phyloP scores from a whole-genome alignment of 2,113 vertebrate genomes.

The Sander vitreus region DNA sequence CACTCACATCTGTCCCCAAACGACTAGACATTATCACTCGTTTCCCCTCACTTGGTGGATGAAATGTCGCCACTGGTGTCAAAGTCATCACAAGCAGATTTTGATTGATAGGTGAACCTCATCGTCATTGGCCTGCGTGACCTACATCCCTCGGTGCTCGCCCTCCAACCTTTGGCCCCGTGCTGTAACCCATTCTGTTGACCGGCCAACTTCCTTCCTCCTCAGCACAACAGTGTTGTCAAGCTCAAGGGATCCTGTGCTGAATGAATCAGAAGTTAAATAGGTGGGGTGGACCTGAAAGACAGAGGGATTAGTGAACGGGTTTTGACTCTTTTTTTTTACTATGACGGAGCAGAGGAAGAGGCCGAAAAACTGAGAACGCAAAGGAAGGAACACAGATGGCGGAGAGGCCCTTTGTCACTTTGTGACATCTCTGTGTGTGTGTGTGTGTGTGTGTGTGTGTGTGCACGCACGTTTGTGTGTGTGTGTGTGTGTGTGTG shows the following conservation, averaged over 20 bases:
- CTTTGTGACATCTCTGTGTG: slow-evolving; percentile 42
- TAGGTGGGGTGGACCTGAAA: slow-evolving; percentile 6
- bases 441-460: slow-evolving; percentile 35
- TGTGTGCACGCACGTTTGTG: no score
- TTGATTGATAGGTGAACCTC: slow-evolving; percentile 65
- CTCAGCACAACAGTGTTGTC: slow-evolving; percentile 20
- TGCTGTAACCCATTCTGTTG: slow-evolving; percentile 49
- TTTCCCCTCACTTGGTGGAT: neutral
- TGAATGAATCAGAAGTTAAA: slow-evolving; percentile 10
- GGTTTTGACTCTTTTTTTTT: neutral
- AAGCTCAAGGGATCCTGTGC: slow-evolving; percentile 40
- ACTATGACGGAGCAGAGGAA: neutral
- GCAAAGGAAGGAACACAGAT: slow-evolving; percentile 84
- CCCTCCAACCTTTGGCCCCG: slow-evolving; percentile 54
- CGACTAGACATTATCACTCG: neutral
- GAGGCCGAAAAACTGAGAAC: neutral
- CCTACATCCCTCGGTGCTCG: slow-evolving; percentile 42
- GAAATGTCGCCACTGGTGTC: slow-evolving; percentile 15
- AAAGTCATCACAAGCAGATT: slow-evolving; percentile 39
- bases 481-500: slow-evolving; percentile 30
- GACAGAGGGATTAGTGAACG: slow-evolving; percentile 4
- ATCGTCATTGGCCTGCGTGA: slow-evolving; percentile 48
- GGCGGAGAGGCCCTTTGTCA: slow-evolving; percentile 85
- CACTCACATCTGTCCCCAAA: neutral
- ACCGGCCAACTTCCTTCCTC: slow-evolving; percentile 53